Evolutionary conservation across 1,140 invertebrate species (phyloP).

Genomic region (Sinella curviseta): DNA sequence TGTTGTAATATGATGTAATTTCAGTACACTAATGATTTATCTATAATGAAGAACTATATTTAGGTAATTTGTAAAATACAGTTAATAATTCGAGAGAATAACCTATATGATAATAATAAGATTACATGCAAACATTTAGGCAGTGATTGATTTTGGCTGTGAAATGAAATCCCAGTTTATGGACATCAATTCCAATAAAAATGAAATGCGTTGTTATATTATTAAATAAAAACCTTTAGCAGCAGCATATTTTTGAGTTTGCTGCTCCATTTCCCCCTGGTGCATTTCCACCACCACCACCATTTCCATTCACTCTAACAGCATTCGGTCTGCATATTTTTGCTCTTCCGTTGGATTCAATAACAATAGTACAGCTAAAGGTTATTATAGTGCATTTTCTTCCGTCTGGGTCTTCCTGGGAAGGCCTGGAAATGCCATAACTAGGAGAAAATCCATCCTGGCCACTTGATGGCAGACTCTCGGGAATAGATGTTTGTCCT

Average conservation of each 20-base stretch:
- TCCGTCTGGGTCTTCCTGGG: neutral
- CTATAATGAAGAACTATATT: no score
- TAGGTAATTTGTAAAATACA: no score
- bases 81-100: no score
- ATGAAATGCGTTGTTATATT: neutral
- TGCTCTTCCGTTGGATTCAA: slow-evolving; percentile 38
- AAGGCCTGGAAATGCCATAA: neutral
- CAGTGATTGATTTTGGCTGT: neutral
- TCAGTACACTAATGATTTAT: no score
- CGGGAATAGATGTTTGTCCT: neutral
- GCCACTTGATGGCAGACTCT: neutral
- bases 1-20: no score
- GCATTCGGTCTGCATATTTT: slow-evolving; percentile 36
- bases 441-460: neutral
- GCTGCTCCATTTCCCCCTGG: neutral
- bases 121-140: neutral
- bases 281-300: neutral
- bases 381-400: slow-evolving; percentile 25
- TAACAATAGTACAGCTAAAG: slow-evolving; percentile 35
- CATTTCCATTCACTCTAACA: neutral
- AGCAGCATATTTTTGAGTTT: neutral
- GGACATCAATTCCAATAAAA: neutral
- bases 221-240: neutral
- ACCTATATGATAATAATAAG: no score
- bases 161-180: neutral